A percentile compares a stretch with the other conserved stretches of the same genome.
These are phyloP conservation scores for Aleiodes alternator DNA, from an alignment of 2,888 invertebrate species.

Conservation along the genomic window DNA sequence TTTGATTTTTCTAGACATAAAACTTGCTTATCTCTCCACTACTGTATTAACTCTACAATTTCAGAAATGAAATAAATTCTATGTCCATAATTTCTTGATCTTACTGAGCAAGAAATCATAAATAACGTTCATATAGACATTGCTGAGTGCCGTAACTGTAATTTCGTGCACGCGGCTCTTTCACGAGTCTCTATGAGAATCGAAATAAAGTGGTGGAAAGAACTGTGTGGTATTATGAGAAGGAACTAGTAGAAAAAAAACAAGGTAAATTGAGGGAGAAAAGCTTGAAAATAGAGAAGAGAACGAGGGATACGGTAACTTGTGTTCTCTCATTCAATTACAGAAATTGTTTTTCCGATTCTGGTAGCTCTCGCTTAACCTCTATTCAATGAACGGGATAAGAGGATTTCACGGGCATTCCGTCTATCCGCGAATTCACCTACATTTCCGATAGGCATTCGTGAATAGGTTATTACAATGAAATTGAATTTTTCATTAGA, in stretches of 20 bases:
- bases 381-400: constrained; percentile 17
- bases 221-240: background rate
- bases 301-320: constrained; percentile 12
- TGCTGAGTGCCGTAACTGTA: constrained; percentile 42
- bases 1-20: no score
- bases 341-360: constrained; percentile 53
- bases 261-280: background rate
- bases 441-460: constrained; percentile 30
- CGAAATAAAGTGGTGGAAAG: constrained; percentile 15
- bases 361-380: constrained; percentile 15
- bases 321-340: constrained; percentile 53
- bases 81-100: background rate
- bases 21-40: no score
- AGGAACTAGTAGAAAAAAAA: background rate
- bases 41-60: no score
- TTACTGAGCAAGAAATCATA: constrained; percentile 25
- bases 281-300: constrained; percentile 10
- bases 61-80: background rate
- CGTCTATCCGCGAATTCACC: constrained; percentile 7
- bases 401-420: constrained; percentile 12
- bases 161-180: constrained; percentile 49
- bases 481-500: constrained; percentile 11
- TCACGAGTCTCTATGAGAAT: constrained; percentile 23
- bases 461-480: constrained; percentile 31
- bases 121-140: constrained; percentile 53